These are phyloP conservation scores for Muraenolepis orangiensis DNA, from an alignment of 2,797 vertebrate genomes.

Conservation along the genomic window DNA sequence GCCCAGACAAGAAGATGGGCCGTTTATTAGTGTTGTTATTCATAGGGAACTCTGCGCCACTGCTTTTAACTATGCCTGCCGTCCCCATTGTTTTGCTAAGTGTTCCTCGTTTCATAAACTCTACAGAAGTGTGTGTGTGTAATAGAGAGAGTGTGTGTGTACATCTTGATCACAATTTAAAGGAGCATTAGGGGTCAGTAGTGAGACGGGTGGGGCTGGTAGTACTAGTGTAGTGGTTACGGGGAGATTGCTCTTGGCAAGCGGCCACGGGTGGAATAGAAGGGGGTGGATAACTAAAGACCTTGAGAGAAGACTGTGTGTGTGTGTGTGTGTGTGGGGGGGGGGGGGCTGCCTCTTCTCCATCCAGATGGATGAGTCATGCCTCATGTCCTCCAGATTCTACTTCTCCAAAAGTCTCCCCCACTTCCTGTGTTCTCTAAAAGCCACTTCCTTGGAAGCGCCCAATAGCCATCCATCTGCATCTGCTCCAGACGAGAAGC, in stretches of 20 bases:
- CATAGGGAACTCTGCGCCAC: not conserved
- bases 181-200: conserved; percentile 16
- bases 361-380: conserved; percentile 46
- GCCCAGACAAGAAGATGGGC: not conserved
- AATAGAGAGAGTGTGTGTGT: not conserved
- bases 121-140: not conserved
- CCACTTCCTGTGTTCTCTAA: conserved; percentile 30
- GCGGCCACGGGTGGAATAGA: conserved; percentile 36
- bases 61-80: not conserved
- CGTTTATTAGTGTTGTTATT: not conserved
- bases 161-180: not conserved
- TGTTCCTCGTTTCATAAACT: not conserved
- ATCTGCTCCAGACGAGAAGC: conserved; percentile 21
- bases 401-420: conserved; percentile 20
- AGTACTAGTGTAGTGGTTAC: conserved; percentile 35
- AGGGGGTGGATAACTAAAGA: conserved; percentile 36
- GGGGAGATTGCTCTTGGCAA: conserved; percentile 34
- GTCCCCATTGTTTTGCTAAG: not conserved
- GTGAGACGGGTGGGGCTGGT: conserved; percentile 44
- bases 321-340: not conserved
- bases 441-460: conserved; percentile 2
- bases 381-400: conserved; percentile 46
- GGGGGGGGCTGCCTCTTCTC: conserved; percentile 17
- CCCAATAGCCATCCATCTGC: conserved; percentile 36
- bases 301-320: conserved; percentile 18